A percentile compares a stretch with the other conserved stretches of the same genome.
Evolutionary conservation across 2,113 vertebrate species (phyloP).

Genomic region (Heterotis niloticus): DNA sequence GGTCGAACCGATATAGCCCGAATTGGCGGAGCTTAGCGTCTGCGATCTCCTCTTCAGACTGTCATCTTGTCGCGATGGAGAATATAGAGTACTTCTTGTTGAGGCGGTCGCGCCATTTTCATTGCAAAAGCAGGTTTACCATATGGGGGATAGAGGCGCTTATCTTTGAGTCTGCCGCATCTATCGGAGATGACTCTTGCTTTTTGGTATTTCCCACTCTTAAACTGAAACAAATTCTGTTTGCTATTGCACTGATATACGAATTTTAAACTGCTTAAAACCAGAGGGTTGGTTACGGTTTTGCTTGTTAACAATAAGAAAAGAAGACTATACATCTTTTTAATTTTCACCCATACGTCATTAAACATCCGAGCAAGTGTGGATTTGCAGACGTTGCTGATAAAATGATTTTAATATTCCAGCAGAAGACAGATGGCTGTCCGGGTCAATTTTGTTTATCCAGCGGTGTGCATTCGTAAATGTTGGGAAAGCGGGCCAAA

Average conservation of each 20-base stretch:
- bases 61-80: neutral
- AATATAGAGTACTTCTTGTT: neutral
- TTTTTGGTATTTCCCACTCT: neutral
- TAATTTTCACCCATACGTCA: conserved; percentile 59
- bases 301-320: conserved; percentile 33
- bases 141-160: conserved; percentile 4
- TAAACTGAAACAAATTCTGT: conserved; percentile 13
- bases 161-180: neutral
- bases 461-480: conserved; percentile 2
- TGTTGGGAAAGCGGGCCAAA: neutral
- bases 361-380: conserved; percentile 48
- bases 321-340: conserved; percentile 47
- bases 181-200: neutral
- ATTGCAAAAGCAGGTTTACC: neutral
- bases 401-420: conserved; percentile 26
- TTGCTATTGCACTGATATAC: conserved; percentile 46
- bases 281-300: neutral
- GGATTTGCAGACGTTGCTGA: conserved; percentile 34
- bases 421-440: conserved; percentile 36
- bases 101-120: neutral
- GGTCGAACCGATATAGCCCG: neutral
- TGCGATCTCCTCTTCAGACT: neutral
- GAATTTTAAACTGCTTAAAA: too few species aligned
- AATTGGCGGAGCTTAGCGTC: neutral
- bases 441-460: conserved; percentile 4